phyloP scores from a whole-genome alignment of 2,888 invertebrate genomes.

The Chamaedrilus cognettii region DNA sequence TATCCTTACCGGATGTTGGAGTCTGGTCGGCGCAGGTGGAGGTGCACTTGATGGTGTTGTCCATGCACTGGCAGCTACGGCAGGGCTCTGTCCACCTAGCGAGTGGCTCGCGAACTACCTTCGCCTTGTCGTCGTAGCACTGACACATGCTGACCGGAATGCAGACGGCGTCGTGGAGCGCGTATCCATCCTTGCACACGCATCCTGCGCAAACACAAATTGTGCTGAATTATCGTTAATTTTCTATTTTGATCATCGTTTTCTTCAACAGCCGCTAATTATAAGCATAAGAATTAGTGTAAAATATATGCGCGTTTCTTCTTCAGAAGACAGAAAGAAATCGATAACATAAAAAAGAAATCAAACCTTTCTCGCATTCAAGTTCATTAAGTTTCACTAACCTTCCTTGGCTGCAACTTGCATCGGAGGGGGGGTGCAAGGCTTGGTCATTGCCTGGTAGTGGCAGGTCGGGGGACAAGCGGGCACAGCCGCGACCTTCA shows the following conservation, averaged over 20 bases:
- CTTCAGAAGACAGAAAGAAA: no score
- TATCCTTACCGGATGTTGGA: no score
- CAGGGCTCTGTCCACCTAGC: conserved; percentile 22
- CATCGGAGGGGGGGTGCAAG: no score
- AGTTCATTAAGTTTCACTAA: no score
- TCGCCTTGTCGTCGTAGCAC: conserved; percentile 23
- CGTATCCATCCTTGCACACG: conserved; percentile 19
- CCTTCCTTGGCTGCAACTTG: no score
- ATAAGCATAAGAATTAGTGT: no score
- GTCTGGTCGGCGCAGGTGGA: conserved; percentile 5
- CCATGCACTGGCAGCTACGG: conserved; percentile 16
- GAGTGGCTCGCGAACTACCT: conserved; percentile 11
- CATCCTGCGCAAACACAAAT: conserved; percentile 19
- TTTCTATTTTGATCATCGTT: no score
- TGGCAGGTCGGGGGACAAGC: conserved; percentile 11
- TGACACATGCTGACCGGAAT: conserved; percentile 16
- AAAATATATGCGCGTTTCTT: no score
- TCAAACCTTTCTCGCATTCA: no score
- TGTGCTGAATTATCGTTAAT: no score
- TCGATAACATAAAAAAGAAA: no score
- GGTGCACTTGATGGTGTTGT: conserved; percentile 10
- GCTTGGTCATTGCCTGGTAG: conserved; percentile 6
- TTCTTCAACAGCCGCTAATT: no score
- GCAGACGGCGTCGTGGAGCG: conserved; percentile 13
- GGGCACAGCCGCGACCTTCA: conserved; percentile 2